Conservation (phyloP, 1,140 invertebrate species). For the Lineus longissimus region DNA sequence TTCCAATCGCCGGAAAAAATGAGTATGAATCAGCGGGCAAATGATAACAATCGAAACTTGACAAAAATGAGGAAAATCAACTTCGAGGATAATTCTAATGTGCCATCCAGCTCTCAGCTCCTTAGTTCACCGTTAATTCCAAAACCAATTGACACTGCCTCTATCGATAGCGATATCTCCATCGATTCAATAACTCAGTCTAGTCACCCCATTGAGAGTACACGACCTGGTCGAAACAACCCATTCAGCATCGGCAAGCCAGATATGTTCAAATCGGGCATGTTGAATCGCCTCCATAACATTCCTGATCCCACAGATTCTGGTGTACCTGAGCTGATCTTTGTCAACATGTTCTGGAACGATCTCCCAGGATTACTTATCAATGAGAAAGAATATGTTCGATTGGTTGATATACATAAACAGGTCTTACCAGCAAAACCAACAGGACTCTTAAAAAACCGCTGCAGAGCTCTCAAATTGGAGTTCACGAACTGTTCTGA, state of each 20-base stretch:
- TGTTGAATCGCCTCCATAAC: slow-evolving; percentile 15
- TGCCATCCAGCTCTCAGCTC: too few relatives aligned
- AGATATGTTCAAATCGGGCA: slow-evolving; percentile 14
- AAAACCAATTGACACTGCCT: too few relatives aligned
- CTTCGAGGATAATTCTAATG: background rate
- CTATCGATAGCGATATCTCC: too few relatives aligned
- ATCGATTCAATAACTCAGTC: too few relatives aligned
- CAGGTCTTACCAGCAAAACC: slow-evolving; percentile 53
- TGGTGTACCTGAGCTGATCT: slow-evolving; percentile 44
- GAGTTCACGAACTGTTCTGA: slow-evolving; percentile 48
- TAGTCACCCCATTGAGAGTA: too few relatives aligned
- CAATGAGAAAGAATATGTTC: slow-evolving; percentile 41
- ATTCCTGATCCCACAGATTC: slow-evolving; percentile 18
- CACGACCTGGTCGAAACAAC: background rate
- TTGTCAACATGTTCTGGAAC: slow-evolving; percentile 50
- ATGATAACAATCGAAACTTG: background rate
- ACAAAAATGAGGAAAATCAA: background rate
- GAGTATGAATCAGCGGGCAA: background rate
- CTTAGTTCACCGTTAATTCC: too few relatives aligned
- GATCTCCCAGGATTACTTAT: slow-evolving; percentile 50
- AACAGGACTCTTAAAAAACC: slow-evolving; percentile 52
- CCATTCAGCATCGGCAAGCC: slow-evolving; percentile 1
- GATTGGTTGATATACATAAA: slow-evolving; percentile 52
- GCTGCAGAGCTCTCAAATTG: slow-evolving; percentile 48
- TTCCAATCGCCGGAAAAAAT: background rate